phyloP scores from a whole-genome alignment of 2,113 vertebrate species.

The Glareola pratincola region DNA sequence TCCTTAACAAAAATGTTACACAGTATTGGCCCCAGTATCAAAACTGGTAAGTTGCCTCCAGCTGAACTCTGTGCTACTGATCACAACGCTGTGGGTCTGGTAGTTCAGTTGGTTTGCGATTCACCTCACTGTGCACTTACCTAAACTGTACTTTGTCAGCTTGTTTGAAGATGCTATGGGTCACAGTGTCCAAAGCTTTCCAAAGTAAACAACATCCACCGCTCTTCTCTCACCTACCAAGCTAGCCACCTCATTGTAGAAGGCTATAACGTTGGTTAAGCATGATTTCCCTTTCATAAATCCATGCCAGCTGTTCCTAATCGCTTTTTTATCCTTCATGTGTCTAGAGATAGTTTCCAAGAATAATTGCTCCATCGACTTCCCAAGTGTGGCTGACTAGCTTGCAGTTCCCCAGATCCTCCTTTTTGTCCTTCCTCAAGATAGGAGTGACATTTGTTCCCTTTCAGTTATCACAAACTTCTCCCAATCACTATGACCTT shows the following conservation, averaged over 20 bases:
- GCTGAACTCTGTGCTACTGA: not conserved
- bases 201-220: not conserved
- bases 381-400: not conserved
- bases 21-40: not conserved
- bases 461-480: not conserved
- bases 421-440: not conserved
- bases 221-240: not conserved
- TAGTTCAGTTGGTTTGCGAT: not conserved
- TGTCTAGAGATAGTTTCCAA: not conserved
- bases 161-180: not conserved
- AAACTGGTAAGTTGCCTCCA: not conserved
- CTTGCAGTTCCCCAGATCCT: not conserved
- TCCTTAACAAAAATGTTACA: not conserved
- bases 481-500: not conserved
- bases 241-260: not conserved
- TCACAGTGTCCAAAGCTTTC: not conserved
- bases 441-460: not conserved
- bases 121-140: not conserved
- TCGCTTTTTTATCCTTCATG: not conserved
- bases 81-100: not conserved
- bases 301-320: not conserved
- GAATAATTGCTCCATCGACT: not conserved
- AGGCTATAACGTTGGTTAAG: not conserved
- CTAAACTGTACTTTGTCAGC: not conserved
- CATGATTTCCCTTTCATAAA: not conserved